phyloP scores from a whole-genome alignment of 2,797 vertebrate genomes.

The Acrocephalus scirpaceus region DNA sequence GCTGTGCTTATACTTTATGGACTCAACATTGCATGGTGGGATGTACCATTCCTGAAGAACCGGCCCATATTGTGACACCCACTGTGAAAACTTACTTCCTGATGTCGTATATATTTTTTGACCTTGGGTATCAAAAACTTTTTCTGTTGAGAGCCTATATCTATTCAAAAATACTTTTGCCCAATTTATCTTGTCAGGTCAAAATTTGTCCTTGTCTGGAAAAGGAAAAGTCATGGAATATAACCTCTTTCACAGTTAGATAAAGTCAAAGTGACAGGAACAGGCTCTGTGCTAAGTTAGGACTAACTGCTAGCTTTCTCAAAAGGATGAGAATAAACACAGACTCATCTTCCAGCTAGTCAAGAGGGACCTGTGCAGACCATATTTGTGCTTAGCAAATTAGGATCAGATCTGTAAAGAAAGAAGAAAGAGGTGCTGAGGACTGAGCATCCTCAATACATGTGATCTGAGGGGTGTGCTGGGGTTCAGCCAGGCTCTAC shows the following conservation, averaged over 20 bases:
- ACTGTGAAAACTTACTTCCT: not conserved
- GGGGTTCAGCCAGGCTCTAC: not conserved
- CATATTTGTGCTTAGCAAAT: not conserved
- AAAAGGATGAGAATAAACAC: not conserved
- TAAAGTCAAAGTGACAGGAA: not conserved
- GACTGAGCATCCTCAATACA: rapidly evolving
- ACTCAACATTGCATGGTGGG: not conserved
- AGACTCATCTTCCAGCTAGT: not conserved
- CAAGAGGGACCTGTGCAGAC: not conserved
- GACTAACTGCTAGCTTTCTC: not conserved
- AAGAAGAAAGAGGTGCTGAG: not conserved
- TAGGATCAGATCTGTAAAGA: not conserved
- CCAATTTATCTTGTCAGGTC: not conserved
- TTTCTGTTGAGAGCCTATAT: not conserved
- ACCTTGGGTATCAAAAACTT: not conserved
- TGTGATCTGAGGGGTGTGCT: rapidly evolving
- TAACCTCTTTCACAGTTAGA: not conserved
- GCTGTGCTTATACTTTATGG: not conserved
- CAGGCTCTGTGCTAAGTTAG: not conserved
- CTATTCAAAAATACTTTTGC: not conserved
- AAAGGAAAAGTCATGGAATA: not conserved
- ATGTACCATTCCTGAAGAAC: not conserved
- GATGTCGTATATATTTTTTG: not conserved
- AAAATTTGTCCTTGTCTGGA: not conserved
- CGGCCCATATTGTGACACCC: not conserved